Evolutionary conservation across 1,140 invertebrate species (phyloP), one percentile per base, ranked within the genome.

Genomic region (Conus ventricosus): DNA sequence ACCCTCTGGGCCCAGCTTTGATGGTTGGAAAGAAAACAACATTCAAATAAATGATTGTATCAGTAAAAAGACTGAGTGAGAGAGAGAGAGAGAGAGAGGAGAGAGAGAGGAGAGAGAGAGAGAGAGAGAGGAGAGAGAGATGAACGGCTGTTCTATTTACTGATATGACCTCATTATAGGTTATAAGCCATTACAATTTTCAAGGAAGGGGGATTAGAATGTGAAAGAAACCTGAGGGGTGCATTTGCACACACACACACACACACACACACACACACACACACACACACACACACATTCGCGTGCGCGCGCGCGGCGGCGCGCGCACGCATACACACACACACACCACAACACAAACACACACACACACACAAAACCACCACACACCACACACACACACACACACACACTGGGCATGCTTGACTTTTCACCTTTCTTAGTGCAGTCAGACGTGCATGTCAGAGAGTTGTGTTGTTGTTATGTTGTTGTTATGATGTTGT

Each of bases 381-480:
- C 67, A 88, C 81, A 88, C 81, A 88, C 63, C 57, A 78, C 71
- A 87, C 76, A 88, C 81, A 84, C 67, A 88, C 81, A 88, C 81
- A 88, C 63, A n/a, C 57, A 20, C 39, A 39, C 3, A 39, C 39
- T 39, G 39, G 39, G 39, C 39, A 39, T 39, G 39, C 39, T 39
- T 39, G 39, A 39, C 39, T 39, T 39, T 39, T 39, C 39, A 39
- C 39, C 39, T 39, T 39, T 39, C 39, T 39, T 39, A 39, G 39
- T 39, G 39, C 39, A 39, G 39, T 39, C 39, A 3, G 39, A 39
- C 39, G 39, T 39, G 39, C 39, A 39, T 39, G 39, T 39, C 39
- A 39, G 39, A 39, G 39, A 39, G 39, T 39, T 39, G 39, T 39
- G 39, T 39, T 39, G 39, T 39, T 39, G 39, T 39, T 39, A 39